A percentile compares a stretch with the other conserved stretches of the same genome.
phyloP scores from a whole-genome alignment of 2,797 vertebrate genomes.

The Poeciliopsis gracilis region DNA sequence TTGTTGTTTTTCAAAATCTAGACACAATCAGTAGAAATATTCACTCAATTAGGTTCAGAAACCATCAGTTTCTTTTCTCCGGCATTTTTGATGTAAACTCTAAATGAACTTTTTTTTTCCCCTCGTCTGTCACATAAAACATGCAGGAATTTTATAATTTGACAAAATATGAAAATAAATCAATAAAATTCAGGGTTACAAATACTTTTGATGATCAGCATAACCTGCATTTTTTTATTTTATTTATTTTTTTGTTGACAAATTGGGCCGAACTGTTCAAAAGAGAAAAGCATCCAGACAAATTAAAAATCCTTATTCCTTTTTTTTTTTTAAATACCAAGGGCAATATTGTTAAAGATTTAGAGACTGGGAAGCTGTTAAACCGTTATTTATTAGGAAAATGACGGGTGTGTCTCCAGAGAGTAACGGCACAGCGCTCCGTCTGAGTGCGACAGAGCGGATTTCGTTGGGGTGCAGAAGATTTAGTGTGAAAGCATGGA shows the following conservation, averaged over 20 bases:
- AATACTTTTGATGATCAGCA: not conserved
- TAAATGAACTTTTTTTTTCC: not conserved
- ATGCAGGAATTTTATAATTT: not conserved
- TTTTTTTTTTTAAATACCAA: too few relatives aligned
- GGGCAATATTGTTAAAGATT: not conserved
- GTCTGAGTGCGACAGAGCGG: not conserved
- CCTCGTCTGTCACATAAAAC: not conserved
- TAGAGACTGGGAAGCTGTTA: not conserved
- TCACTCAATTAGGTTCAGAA: not conserved
- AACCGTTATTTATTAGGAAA: not conserved
- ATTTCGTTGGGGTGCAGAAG: slow-evolving; percentile 11
- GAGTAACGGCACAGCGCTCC: not conserved
- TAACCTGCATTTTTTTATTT: not conserved
- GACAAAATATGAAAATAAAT: not conserved
- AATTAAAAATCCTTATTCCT: not conserved
- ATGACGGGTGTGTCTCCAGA: not conserved
- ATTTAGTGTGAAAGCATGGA: slow-evolving; percentile 22
- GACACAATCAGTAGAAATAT: not conserved
- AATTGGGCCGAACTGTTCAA: not conserved
- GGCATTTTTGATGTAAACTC: not conserved
- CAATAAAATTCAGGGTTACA: not conserved
- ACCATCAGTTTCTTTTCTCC: not conserved
- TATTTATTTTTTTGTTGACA: not conserved
- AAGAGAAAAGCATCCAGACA: not conserved
- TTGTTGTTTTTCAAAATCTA: not conserved